These are phyloP conservation scores for Eupithecia subfuscata DNA, from an alignment of 2,888 invertebrate species.

Conservation along the genomic window DNA sequence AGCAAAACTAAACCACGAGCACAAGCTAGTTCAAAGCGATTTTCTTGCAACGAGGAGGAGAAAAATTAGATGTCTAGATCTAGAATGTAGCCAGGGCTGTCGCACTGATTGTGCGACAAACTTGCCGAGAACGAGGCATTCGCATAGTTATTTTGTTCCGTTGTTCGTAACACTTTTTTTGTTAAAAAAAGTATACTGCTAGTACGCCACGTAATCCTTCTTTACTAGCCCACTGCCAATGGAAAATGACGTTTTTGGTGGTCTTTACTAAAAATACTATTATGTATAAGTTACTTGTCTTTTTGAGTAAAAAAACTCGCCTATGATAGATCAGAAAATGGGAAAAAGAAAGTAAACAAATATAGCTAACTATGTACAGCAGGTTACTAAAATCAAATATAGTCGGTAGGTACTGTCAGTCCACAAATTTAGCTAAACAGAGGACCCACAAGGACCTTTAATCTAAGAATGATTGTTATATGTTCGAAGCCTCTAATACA, in stretches of 20 bases:
- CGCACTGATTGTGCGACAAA: constrained; percentile 71
- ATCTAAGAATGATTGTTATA: neutral
- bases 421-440: neutral
- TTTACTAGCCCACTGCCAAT: neutral
- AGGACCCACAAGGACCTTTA: constrained; percentile 9
- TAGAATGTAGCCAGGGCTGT: constrained; percentile 52
- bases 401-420: neutral
- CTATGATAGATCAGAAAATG: neutral
- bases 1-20: neutral
- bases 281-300: too few relatives aligned
- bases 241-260: neutral
- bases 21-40: neutral
- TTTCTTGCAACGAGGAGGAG: constrained; percentile 36
- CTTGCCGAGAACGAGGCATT: constrained; percentile 57
- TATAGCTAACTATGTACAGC: neutral
- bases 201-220: neutral
- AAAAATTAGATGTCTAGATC: constrained; percentile 43
- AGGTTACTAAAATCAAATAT: neutral
- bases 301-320: too few relatives aligned
- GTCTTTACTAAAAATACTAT: neutral
- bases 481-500: neutral
- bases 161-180: constrained; percentile 49
- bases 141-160: constrained; percentile 62
- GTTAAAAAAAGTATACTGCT: neutral
- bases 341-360: neutral